phyloP scores from a whole-genome alignment of 2,797 vertebrate genomes.

The Clangula hyemalis region DNA sequence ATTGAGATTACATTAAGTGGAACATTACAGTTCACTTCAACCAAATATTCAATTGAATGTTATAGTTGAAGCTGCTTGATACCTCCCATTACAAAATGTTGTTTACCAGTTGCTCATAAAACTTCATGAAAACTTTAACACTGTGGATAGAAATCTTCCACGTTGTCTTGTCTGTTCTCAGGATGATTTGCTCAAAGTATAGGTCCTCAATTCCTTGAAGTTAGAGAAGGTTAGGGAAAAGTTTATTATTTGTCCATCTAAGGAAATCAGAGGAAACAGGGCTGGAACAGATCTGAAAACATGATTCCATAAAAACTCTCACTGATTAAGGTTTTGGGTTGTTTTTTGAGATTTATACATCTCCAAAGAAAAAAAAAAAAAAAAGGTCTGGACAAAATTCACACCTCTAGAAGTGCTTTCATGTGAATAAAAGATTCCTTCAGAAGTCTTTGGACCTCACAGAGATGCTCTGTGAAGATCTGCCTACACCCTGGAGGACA shows the following conservation, averaged over 20 bases:
- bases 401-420: background rate
- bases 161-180: background rate
- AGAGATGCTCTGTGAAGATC: background rate
- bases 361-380: background rate
- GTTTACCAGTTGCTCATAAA: conserved; percentile 17
- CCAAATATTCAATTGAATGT: background rate
- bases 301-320: background rate
- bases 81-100: conserved; percentile 13
- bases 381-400: background rate
- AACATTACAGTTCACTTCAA: conserved; percentile 10
- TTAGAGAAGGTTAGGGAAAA: background rate
- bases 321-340: background rate
- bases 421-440: background rate
- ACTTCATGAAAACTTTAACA: background rate
- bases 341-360: background rate
- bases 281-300: background rate
- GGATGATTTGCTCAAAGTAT: background rate
- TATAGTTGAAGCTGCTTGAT: background rate
- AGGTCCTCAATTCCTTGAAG: background rate
- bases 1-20: conserved; percentile 27
- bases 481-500: background rate
- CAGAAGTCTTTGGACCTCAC: background rate
- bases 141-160: background rate
- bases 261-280: background rate
- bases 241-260: background rate